Base-by-base conservation (phyloP, 2,797 vertebrate genomes). In the Staurois parvus region DNA sequence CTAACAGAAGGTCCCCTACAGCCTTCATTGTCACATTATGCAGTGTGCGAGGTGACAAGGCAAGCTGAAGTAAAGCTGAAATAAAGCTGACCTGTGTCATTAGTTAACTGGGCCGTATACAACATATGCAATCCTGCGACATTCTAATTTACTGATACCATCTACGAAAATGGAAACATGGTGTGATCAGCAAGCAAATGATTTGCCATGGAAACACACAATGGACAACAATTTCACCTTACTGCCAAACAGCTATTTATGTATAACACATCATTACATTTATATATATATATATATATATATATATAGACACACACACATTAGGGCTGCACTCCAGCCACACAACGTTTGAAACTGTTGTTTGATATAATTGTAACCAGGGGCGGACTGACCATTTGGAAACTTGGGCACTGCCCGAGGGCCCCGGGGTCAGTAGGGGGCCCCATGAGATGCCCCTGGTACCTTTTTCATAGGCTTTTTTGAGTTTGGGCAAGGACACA, bases 1-100 rank as follows among this genome's bases (percentile, higher is more conserved):
- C 66, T 19, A 66, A 70, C 66, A 59, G 40, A 34, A 40, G 52
- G 29, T 29, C 70, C 29, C 52, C n/a, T 29, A 13, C 26, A 56
- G 29, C 75, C 42, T 62, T 72, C 34, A 78, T n/a, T 72, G 37
- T 40, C 62, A 48, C 37, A 86, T 86, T 82, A 86, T 82, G 45
- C 79, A 67, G 75, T 32, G 68, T 73, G 37, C 10, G 24, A 78
- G 67, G 67, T 72, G 80, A 67, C 67, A 73, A 52, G 67, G 19
- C 26, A 19, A 26, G 24, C n/a, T 59, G 52, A 59, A 59, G 19
- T 59, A 59, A 72, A 0, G 74, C 15, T 59, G 21, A 59, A 59
- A 59, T 59, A 59, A 72, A 0, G 74, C 15, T 73, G 85, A 78
- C 74, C 85, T 15, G 32, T 59, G 40, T 42, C 68, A 40, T 68